Conservation (phyloP, 2,797 vertebrate genomes). For the Spinus pinus region DNA sequence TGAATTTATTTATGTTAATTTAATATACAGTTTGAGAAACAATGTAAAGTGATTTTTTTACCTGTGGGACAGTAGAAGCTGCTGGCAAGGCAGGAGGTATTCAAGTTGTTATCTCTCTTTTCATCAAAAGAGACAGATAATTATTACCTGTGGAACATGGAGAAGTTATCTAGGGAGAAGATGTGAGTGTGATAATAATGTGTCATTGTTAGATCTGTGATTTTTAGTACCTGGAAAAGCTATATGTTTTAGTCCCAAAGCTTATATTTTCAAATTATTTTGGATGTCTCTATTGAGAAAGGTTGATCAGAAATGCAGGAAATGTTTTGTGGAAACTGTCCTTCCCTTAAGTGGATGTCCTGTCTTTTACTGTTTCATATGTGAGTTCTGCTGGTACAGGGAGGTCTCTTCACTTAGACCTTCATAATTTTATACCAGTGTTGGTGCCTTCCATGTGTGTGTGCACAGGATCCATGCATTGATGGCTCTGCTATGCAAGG, state of each 20-base stretch:
- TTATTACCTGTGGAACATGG: slow-evolving; percentile 26
- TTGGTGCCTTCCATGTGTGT: accelerated
- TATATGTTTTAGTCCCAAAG: background rate
- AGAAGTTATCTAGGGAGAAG: background rate
- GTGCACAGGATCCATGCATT: accelerated
- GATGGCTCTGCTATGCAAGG: background rate
- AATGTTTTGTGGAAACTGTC: background rate
- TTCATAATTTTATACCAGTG: background rate
- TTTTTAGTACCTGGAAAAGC: slow-evolving; percentile 8
- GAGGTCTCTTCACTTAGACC: background rate
- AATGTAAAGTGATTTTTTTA: background rate
- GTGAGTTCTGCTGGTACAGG: background rate
- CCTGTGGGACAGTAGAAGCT: background rate
- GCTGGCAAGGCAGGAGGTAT: background rate
- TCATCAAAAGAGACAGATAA: slow-evolving; percentile 42
- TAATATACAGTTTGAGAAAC: slow-evolving; percentile 1
- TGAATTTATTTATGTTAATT: slow-evolving; percentile 2
- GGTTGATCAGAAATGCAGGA: background rate
- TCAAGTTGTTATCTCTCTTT: slow-evolving; percentile 17
- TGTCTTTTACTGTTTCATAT: background rate
- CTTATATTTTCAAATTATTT: background rate
- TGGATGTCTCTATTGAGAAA: background rate
- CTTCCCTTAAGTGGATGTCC: background rate
- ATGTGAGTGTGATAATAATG: slow-evolving; percentile 25
- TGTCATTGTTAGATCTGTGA: background rate